These are phyloP conservation scores for Luehdorfia chinensis DNA, from an alignment of 1,140 invertebrate species.

Conservation along the genomic window DNA sequence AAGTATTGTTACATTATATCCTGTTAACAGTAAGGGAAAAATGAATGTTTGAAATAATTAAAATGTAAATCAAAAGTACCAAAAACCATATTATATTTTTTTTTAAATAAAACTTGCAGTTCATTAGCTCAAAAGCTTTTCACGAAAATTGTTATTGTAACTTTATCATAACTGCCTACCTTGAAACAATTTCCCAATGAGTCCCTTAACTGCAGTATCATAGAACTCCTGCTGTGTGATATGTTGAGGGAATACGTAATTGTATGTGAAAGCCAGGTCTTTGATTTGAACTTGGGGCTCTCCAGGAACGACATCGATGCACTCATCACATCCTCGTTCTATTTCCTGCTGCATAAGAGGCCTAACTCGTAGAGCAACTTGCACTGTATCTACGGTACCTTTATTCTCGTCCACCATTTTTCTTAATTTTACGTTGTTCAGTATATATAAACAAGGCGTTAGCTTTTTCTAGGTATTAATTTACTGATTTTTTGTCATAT, in stretches of 20 bases:
- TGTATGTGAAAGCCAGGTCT: constrained; percentile 91
- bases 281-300: constrained; percentile 85
- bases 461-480: background rate
- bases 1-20: constrained; percentile 16
- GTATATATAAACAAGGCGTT: background rate
- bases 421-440: constrained; percentile 14
- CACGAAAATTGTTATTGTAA: no score
- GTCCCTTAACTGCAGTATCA: constrained; percentile 83
- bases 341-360: constrained; percentile 86
- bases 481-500: background rate
- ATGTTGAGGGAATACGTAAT: constrained; percentile 87
- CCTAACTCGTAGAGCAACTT: constrained; percentile 88
- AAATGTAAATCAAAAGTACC: constrained; percentile 16
- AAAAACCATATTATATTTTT: no score
- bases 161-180: no score
- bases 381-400: constrained; percentile 74
- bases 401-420: constrained; percentile 55
- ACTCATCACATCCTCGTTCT: constrained; percentile 82
- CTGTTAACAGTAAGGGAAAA: background rate
- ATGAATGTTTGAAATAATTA: constrained; percentile 78
- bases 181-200: constrained; percentile 89
- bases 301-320: constrained; percentile 79
- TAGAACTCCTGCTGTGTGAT: constrained; percentile 87
- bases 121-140: no score
- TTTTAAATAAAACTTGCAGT: no score